phyloP scores from a whole-genome alignment of 1,140 invertebrate species.

The Rhagoletis pomonella region DNA sequence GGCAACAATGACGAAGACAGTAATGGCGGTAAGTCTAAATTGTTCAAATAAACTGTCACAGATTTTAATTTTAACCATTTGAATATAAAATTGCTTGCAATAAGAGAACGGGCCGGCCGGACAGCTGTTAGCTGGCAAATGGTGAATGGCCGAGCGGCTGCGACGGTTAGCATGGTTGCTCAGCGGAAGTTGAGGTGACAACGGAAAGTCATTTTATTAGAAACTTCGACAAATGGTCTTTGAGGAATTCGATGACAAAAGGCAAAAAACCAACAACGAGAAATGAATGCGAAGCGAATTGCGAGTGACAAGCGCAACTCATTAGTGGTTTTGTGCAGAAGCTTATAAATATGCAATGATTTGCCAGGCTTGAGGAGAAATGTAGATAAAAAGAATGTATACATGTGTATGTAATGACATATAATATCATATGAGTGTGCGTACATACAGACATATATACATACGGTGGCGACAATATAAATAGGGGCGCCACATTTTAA shows the following conservation, averaged over 20 bases:
- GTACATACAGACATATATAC: too few relatives aligned
- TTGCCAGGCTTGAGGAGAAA: background rate
- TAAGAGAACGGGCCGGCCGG: background rate
- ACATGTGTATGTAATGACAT: too few relatives aligned
- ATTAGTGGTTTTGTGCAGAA: conserved; percentile 34
- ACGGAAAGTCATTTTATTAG: conserved; percentile 39
- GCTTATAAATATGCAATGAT: conserved; percentile 48
- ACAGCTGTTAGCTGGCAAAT: background rate
- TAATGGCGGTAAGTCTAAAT: conserved; percentile 51
- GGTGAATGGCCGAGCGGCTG: background rate
- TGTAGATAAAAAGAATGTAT: too few relatives aligned
- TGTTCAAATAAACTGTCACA: conserved; percentile 60
- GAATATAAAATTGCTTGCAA: conserved; percentile 53
- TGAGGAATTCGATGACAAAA: conserved; percentile 42
- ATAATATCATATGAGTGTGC: too few relatives aligned
- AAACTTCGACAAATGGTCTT: conserved; percentile 47
- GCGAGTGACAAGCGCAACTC: conserved; percentile 33
- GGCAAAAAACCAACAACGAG: background rate
- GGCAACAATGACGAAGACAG: background rate
- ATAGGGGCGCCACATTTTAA: too few relatives aligned
- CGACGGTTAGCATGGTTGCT: background rate
- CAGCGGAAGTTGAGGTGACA: conserved; percentile 14
- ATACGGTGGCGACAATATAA: too few relatives aligned
- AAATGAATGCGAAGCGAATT: background rate
- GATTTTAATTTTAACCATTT: conserved; percentile 61